Base-by-base conservation (phyloP, 2,113 vertebrate species). In the Capricornis sumatraensis region DNA sequence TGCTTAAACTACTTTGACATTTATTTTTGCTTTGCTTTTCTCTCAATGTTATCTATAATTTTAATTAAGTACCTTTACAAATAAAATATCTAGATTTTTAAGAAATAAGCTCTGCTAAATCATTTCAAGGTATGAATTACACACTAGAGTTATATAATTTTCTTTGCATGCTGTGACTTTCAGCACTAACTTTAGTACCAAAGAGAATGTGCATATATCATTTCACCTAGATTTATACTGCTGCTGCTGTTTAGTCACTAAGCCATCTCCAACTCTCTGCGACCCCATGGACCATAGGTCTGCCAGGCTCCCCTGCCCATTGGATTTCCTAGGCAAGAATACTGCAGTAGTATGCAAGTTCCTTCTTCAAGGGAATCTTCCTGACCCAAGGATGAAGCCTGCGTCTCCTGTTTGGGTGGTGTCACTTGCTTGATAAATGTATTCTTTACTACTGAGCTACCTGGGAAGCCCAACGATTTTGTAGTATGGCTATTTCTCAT, bases 11-110 rank as follows among this genome's bases (percentile, higher is more conserved):
- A 50, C 19, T 67, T 91, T 91, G 57, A 91, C 19, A 52, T 78
- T 87, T 64, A 11, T 7, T 94, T 96, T 91, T 86, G 14, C 30
- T 96, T 95, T 86, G 14, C 50, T 96, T 96, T 89, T 79, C 50
- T 82, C 60, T 76, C 55, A 57, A 30, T 43, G 84, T 79, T 52
- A 47, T 27, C 27, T 55, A 58, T 43, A 81, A 93, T 89, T 91
- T 95, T 86, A 71, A 89, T 91, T n/a, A 82, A 88, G 36, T 79
- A 83, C 0, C 81, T 25, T 67, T 94, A n/a, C 15, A 89, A 76
- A 40, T 83, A 14, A 30, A 53, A 45, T 85, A 47, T 55, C 1
- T 91, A 87, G 0, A 60, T 79, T 87, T 89, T n/a, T 1, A 5
- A 92, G 92, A 94, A 85, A 71, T 76, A 85, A 64, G 2, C 4